Conservation (phyloP, 2,888 invertebrate species). For the Hypolimnas misippus region DNA sequence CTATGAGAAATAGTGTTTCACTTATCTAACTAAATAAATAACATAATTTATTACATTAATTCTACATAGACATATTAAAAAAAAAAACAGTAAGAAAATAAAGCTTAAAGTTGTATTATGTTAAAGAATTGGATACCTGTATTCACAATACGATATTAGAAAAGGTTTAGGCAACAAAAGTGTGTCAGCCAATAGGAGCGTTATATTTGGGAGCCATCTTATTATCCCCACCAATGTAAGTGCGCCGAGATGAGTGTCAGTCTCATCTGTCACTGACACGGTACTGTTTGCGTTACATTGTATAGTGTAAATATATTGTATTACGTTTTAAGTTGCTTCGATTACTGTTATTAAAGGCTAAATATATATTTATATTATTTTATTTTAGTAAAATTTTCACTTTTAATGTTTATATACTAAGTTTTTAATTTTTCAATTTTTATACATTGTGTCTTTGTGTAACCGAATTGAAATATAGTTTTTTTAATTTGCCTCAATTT, state of each 20-base stretch:
- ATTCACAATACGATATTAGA: conserved; percentile 20
- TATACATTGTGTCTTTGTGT: too few species aligned
- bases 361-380: background rate
- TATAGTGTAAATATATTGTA: background rate
- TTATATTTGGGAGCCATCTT: conserved; percentile 61
- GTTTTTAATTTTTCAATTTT: too few species aligned
- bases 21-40: too few species aligned
- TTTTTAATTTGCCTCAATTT: too few species aligned
- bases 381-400: too few species aligned
- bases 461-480: too few species aligned
- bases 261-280: conserved; percentile 59
- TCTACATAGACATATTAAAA: background rate
- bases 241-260: conserved; percentile 47
- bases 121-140: background rate
- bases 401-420: too few species aligned
- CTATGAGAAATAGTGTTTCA: too few species aligned
- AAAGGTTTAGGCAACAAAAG: conserved; percentile 33
- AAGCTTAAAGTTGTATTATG: too few species aligned
- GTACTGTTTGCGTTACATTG: conserved; percentile 42
- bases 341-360: background rate
- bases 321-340: background rate
- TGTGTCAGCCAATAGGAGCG: conserved; percentile 52
- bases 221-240: conserved; percentile 54
- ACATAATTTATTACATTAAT: too few species aligned
- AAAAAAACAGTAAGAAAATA: background rate